Evolutionary conservation across 2,888 invertebrate genomes (phyloP), one percentile per base, ranked within the genome.

Genomic region (Cephus pygmeus): DNA sequence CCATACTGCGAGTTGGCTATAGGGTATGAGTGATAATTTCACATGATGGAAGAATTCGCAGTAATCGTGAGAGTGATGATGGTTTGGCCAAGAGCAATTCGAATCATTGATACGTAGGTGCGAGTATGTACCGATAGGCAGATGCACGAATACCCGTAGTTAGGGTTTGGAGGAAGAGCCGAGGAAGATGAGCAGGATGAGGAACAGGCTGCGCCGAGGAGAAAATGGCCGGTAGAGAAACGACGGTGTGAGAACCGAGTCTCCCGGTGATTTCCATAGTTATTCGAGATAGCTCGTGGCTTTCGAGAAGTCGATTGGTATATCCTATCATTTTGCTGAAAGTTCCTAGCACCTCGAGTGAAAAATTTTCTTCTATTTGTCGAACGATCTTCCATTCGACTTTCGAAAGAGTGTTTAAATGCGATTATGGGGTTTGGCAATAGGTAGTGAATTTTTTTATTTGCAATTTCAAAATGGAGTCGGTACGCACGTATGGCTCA

Each of bases 191-290:
- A 56, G 56, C 56, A 56, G 9, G 69, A 40, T 81, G 79, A 73
- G 75, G 36, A 69, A 68, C 69, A 68, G 34, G 34, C 33, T 75
- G 75, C 82, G 83, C 82, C 81, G 81, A 81, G 84, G 83, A 75
- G 81, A 71, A 71, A 12, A 71, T 23, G 31, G 31, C 71, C 33
- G 71, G 71, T 33, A 71, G 71, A 71, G 31, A 33, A 84, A 82
- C 83, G 81, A 86, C 85, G 87, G 88, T 88, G 88, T 89, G 88
- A 88, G 88, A 88, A 88, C 87, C 87, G 82, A 89, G 87, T 80
- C 85, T 85, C 85, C 82, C 82, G 82, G 83, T 83, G 87, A 89
- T 88, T 89, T 89, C 88, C 88, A 88, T 88, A 88, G 89, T 89
- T 89, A 88, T 88, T 88, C 86, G 83, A 86, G 86, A 87, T 87